Conservation (phyloP, 2,888 invertebrate genomes). For the Spicauda simplicius region DNA sequence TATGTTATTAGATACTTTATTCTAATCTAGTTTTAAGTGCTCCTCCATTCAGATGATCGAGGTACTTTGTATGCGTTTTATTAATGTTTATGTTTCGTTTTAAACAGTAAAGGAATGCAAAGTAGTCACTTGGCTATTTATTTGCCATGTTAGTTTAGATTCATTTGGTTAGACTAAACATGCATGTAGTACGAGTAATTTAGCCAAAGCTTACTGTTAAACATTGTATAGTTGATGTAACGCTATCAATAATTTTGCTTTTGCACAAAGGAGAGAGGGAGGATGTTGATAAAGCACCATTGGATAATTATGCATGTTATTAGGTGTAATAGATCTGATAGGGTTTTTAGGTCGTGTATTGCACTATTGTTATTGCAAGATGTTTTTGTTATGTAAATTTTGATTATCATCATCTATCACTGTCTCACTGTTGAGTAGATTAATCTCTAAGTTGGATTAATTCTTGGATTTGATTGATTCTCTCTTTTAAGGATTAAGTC, state of each 20-base stretch:
- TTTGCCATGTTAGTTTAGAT: no score
- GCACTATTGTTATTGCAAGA: constrained; percentile 1
- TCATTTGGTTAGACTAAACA: no score
- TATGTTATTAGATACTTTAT: constrained; percentile 40
- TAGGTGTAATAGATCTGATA: constrained; percentile 37
- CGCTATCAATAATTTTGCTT: no score
- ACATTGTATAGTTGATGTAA: constrained; percentile 16
- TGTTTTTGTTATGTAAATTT: neutral
- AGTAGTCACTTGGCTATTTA: neutral
- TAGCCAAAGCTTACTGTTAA: constrained; percentile 9
- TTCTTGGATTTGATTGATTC: no score
- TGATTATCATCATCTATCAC: neutral
- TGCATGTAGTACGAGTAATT: no score
- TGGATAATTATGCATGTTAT: constrained; percentile 41
- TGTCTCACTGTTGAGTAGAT: no score
- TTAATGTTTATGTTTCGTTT: constrained; percentile 12
- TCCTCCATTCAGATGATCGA: constrained; percentile 27
- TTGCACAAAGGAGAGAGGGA: constrained; percentile 15
- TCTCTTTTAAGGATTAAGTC: no score
- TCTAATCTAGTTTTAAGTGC: constrained; percentile 45
- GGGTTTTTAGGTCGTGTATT: neutral
- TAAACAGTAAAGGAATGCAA: neutral
- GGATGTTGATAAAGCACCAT: constrained; percentile 35
- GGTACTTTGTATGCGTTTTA: constrained; percentile 1
- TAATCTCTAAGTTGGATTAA: neutral